These are phyloP conservation scores for Chrysemys picta DNA, from an alignment of 2,113 vertebrate genomes.

Conservation along the genomic window DNA sequence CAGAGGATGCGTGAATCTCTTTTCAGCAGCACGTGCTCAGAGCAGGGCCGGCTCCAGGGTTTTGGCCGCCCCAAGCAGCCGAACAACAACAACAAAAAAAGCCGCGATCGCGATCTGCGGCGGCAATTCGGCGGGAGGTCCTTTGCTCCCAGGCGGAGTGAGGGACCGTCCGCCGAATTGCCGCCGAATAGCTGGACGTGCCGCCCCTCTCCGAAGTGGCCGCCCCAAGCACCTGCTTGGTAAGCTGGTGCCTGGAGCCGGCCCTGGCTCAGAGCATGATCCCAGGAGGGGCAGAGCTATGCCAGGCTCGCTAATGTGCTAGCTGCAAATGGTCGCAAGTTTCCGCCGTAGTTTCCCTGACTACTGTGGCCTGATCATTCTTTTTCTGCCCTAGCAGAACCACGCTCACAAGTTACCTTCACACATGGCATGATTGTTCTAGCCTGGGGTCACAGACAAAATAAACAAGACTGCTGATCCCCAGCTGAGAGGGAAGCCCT, in stretches of 20 bases:
- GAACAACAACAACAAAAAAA: too few species aligned
- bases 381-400: neutral
- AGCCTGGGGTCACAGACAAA: neutral
- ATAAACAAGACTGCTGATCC: neutral
- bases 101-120: too few species aligned
- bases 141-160: too few species aligned
- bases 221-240: too few species aligned
- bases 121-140: too few species aligned
- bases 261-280: neutral
- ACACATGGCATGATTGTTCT: neutral
- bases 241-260: too few species aligned
- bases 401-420: accelerated
- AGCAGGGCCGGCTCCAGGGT: too few species aligned
- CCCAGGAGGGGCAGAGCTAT: neutral
- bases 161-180: too few species aligned
- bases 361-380: neutral
- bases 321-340: accelerated
- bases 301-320: neutral
- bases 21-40: too few species aligned
- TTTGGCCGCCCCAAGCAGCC: too few species aligned
- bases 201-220: too few species aligned
- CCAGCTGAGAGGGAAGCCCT: neutral
- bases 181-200: too few species aligned
- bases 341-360: accelerated
- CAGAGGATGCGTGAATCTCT: neutral